Percentiles rank a stretch among this genome's conserved stretches.
These are phyloP conservation scores for Pelobates fuscus DNA, from an alignment of 2,113 vertebrate genomes.

Conservation along the genomic window DNA sequence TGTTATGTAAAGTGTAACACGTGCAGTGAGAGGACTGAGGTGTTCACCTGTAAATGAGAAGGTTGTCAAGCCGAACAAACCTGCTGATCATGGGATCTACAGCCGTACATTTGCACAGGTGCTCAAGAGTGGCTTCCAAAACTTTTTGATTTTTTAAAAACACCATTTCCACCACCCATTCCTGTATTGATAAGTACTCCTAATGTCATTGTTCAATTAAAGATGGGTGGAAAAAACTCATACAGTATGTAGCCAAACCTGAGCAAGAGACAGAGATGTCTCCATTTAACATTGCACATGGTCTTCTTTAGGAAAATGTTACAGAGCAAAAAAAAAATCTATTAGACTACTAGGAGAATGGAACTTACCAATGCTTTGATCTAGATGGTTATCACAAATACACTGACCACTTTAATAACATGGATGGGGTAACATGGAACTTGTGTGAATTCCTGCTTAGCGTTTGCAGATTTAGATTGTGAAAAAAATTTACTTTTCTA, in stretches of 20 bases:
- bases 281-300: background rate
- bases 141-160: conserved; percentile 31
- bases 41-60: conserved; percentile 90
- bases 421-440: conserved; percentile 43
- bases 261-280: background rate
- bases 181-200: background rate
- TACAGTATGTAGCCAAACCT: background rate
- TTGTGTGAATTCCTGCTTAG: background rate
- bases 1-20: conserved; percentile 98
- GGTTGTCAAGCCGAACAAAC: conserved; percentile 11
- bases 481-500: conserved; percentile 20
- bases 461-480: conserved; percentile 13
- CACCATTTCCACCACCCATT: conserved; percentile 37
- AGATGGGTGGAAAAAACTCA: conserved; percentile 9
- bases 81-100: conserved; percentile 18
- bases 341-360: background rate
- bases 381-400: conserved; percentile 24
- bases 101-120: conserved; percentile 61
- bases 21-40: conserved; percentile 96
- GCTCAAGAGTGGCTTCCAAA: conserved; percentile 46
- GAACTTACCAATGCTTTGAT: background rate
- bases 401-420: background rate
- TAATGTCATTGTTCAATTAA: conserved; percentile 32
- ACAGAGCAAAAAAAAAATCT: background rate
- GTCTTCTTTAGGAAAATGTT: background rate